These are phyloP conservation scores for Acrocephalus scirpaceus DNA, from an alignment of 2,797 vertebrate species.

Conservation along the genomic window DNA sequence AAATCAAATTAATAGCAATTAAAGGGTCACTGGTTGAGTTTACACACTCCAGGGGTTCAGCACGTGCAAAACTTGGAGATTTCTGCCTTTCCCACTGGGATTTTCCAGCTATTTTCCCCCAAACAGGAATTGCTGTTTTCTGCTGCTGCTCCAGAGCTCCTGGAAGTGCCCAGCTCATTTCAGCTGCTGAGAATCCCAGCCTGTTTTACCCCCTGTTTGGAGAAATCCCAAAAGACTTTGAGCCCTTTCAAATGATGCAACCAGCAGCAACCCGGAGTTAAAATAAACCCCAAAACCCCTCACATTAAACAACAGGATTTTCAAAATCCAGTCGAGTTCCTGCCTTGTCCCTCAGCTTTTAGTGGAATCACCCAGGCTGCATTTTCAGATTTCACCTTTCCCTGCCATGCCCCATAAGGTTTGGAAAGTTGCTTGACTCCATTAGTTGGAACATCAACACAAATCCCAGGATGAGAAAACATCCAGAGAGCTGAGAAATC, in stretches of 20 bases:
- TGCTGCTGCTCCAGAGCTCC: not conserved
- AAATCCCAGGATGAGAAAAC: not conserved
- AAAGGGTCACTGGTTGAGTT: not conserved
- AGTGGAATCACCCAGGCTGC: not conserved
- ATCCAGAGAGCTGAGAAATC: not conserved
- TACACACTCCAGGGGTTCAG: not conserved
- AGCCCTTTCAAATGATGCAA: not conserved
- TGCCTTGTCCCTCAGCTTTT: not conserved
- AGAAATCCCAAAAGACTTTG: not conserved
- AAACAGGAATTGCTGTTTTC: not conserved
- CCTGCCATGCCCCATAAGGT: not conserved
- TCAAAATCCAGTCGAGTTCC: not conserved
- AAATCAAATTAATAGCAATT: fast-evolving
- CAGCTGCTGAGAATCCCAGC: not conserved
- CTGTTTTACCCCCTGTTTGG: not conserved
- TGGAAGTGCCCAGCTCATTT: not conserved
- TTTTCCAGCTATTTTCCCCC: not conserved
- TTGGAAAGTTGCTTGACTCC: not conserved
- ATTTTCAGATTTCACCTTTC: not conserved
- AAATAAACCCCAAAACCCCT: not conserved
- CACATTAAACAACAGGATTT: not conserved
- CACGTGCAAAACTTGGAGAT: not conserved
- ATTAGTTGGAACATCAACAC: not conserved
- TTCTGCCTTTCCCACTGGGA: not conserved
- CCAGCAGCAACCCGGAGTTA: not conserved